A percentile compares a stretch with the other conserved stretches of the same genome.
Evolutionary conservation across 2,888 invertebrate species (phyloP).

Genomic region (Pinctada fucata): DNA sequence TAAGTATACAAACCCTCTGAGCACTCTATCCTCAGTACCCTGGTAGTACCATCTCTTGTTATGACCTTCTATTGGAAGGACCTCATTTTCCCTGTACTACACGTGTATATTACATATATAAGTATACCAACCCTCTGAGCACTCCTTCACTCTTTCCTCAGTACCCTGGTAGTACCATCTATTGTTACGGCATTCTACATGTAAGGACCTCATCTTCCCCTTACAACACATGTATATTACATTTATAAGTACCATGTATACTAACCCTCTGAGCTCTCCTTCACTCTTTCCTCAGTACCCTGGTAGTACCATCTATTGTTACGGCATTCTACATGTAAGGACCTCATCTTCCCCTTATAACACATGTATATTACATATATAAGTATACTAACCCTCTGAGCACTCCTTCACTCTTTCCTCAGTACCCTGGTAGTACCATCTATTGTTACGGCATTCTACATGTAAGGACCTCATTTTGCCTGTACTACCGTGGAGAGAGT

Average conservation of each 20-base stretch:
- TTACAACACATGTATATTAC: no score
- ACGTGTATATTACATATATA: no score
- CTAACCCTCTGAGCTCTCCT: neutral
- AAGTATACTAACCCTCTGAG: neutral
- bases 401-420: neutral
- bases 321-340: no score
- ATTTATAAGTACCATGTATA: no score
- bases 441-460: neutral
- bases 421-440: neutral
- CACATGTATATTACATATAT: neutral
- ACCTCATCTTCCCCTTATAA: no score
- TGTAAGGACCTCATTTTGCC: neutral
- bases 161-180: neutral
- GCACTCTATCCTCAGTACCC: no score
- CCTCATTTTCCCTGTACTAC: no score
- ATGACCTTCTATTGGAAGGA: no score
- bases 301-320: no score
- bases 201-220: neutral
- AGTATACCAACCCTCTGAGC: neutral
- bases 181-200: neutral
- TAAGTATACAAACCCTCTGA: no score
- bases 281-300: no score
- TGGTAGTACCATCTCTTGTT: no score
- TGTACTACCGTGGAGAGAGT: neutral
- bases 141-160: neutral